Percentiles rank a stretch among this genome's conserved stretches.
Evolutionary conservation across 2,888 invertebrate species (phyloP).

Genomic region (Macrosoma leucophasiata): DNA sequence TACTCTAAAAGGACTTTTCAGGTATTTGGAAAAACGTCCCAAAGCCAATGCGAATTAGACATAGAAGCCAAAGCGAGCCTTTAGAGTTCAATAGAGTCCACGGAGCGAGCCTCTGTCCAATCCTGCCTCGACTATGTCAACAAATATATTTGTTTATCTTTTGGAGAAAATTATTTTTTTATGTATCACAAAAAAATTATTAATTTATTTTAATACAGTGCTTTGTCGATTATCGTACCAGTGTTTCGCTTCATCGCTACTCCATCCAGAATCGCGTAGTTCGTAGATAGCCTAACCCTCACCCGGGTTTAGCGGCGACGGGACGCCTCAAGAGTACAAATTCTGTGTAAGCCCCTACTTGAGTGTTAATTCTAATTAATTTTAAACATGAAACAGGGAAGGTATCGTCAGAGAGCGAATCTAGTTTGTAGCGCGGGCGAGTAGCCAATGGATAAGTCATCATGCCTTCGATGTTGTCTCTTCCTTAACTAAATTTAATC

Average conservation of each 20-base stretch:
- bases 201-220: slow-evolving; percentile 46
- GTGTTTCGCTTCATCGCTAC: slow-evolving; percentile 51
- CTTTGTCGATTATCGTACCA: slow-evolving; percentile 45
- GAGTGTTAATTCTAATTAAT: slow-evolving; percentile 68
- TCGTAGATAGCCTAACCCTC: slow-evolving; percentile 22
- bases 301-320: slow-evolving; percentile 51
- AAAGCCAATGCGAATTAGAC: no score
- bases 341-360: slow-evolving; percentile 80
- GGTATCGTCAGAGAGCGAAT: slow-evolving; percentile 46
- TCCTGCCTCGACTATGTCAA: slow-evolving; percentile 44
- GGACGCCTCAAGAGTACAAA: slow-evolving; percentile 81
- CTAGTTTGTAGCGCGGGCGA: slow-evolving; percentile 47
- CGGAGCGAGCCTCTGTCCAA: slow-evolving; percentile 38
- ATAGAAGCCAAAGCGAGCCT: no score
- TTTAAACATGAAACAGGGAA: slow-evolving; percentile 59
- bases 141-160: slow-evolving; percentile 44
- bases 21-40: no score
- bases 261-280: slow-evolving; percentile 27
- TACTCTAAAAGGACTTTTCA: no score
- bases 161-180: slow-evolving; percentile 50
- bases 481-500: slow-evolving; percentile 52
- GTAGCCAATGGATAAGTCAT: slow-evolving; percentile 46
- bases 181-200: slow-evolving; percentile 50
- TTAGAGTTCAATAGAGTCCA: no score
- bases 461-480: slow-evolving; percentile 72